These are phyloP conservation scores for Bos javanicus DNA, from an alignment of 2,113 vertebrate genomes.

Conservation along the genomic window DNA sequence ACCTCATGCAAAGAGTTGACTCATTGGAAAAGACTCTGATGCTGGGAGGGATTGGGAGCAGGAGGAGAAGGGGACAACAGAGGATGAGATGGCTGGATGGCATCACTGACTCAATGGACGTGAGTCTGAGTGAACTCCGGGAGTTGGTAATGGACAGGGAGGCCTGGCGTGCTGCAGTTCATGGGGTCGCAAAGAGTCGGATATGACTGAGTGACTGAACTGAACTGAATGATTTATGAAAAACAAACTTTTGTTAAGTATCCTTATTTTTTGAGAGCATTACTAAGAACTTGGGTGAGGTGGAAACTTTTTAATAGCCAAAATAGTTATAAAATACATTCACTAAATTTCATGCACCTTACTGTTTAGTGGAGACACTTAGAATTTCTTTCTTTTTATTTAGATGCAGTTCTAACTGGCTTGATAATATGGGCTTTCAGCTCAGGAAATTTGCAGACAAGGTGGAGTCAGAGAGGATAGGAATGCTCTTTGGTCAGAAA, in stretches of 20 bases:
- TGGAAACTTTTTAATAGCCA: not conserved
- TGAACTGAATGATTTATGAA: not conserved
- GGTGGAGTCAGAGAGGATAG: not conserved
- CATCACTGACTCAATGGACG: fast-evolving
- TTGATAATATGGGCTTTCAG: not conserved
- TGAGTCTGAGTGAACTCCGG: too few relatives aligned
- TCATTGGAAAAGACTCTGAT: too few relatives aligned
- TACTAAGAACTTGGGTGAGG: not conserved
- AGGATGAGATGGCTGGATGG: too few relatives aligned
- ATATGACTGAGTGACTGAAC: too few relatives aligned
- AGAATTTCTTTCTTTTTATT: not conserved
- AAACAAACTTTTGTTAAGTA: not conserved
- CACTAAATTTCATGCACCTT: not conserved
- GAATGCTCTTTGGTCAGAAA: not conserved
- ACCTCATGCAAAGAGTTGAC: too few relatives aligned
- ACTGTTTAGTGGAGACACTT: not conserved
- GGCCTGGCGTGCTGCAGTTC: too few relatives aligned
- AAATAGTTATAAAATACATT: not conserved
- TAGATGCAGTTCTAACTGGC: not conserved
- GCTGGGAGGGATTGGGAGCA: too few relatives aligned
- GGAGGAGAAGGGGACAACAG: too few relatives aligned
- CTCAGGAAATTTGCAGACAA: not conserved
- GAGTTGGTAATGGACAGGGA: too few relatives aligned
- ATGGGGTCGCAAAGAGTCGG: too few relatives aligned
- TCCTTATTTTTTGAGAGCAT: not conserved